Base-by-base conservation (phyloP, 1,140 invertebrate species). In the Hypothenemus hampei region DNA sequence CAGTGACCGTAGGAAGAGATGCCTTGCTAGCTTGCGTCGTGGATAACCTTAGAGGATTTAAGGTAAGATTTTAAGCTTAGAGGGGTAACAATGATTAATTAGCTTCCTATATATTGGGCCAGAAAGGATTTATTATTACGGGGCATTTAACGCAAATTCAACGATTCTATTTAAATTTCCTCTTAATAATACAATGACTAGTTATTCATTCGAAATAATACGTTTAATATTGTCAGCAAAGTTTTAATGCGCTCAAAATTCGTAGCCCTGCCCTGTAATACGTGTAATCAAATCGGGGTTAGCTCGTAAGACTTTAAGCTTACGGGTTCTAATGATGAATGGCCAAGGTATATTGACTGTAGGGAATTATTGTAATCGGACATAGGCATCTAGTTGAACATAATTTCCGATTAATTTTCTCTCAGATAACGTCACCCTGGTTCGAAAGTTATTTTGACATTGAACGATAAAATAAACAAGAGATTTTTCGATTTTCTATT, bases 1-100 rank as follows among this genome's bases (percentile, higher is more conserved):
- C 93, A 4, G 91, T 94, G 4, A 89, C 89, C 18, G 83, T 90
- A 10, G 91, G 91, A 7, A 81, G 89, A 40, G 90, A 93, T 69
- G 93, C 91, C 10, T 75, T 93, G 1, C 77, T 97, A 23, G 89
- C 91, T n/a, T 97, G 93, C 69, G 88, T 96, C 48, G 91, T 97
- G 19, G 89, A 95, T 70, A 90, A 93, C 73, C 81, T 97, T 20
- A 84, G 85, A 62, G 82, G 82, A 59, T 93, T 90, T 71, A 91
- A 93, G 84, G 93, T 93, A 79, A 76, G 69, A 65, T 31, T 57
- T 29, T 61, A 61, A 56, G 56, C 56, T 58, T 49, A 56, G 24
- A 51, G 36, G 26, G 40, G 23, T 51, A 40, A 41, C 36, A 43
- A 57, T 41, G 48, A 55, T 55, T 57, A 57, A 57, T 50, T 57